A percentile compares a stretch with the other conserved stretches of the same genome.
Evolutionary conservation across 2,888 invertebrate genomes (phyloP).

Genomic region (Tenthredo distinguenda): DNA sequence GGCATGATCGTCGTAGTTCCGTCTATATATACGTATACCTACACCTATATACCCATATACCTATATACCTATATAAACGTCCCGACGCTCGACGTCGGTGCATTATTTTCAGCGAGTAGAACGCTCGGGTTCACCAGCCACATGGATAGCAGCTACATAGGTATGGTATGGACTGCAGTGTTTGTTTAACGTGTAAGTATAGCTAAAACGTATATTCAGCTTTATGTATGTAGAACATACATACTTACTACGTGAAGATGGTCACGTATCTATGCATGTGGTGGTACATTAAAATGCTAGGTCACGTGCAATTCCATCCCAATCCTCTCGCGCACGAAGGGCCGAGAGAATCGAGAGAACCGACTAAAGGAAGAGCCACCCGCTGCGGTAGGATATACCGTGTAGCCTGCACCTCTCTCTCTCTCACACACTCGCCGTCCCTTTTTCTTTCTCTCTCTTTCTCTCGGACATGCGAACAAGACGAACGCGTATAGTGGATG

Average conservation of each 20-base stretch:
- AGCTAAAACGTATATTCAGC: constrained; percentile 4
- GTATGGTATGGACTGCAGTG: background rate
- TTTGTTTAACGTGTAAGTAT: constrained; percentile 28
- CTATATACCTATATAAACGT: background rate
- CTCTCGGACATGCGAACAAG: background rate
- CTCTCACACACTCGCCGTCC: background rate
- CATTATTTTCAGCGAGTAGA: constrained; percentile 49
- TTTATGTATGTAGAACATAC: background rate
- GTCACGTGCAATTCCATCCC: constrained; percentile 52
- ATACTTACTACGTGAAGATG: background rate
- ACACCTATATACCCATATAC: background rate
- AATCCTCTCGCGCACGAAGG: constrained; percentile 30
- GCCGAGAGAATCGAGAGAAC: background rate
- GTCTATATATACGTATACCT: constrained; percentile 18
- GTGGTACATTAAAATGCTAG: constrained; percentile 41
- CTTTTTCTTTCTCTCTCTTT: background rate
- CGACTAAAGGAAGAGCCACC: constrained; percentile 32
- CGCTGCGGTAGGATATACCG: constrained; percentile 21
- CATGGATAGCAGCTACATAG: background rate
- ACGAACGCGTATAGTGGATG: background rate
- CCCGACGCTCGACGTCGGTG: constrained; percentile 41
- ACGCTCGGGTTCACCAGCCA: background rate
- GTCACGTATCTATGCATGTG: background rate
- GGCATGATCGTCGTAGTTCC: background rate
- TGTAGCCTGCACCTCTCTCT: background rate